Evolutionary conservation across 92 coral and sea anemone genomes (phyloP), one percentile per base, ranked within the genome.

Genomic region (Diadumene lineata): DNA sequence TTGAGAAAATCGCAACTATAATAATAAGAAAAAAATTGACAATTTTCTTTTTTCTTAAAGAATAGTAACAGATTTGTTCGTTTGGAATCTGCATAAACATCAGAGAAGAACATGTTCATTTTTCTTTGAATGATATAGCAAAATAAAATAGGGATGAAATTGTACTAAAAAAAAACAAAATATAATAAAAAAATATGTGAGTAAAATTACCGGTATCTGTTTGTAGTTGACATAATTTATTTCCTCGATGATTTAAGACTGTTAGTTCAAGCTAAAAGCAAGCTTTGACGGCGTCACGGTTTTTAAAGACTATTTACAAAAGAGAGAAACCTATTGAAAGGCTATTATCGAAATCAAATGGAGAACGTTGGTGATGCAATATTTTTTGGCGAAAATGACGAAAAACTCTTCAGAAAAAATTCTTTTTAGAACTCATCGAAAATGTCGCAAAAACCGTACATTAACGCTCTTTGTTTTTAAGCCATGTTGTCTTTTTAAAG

Each of bases 201-300:
- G 13, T 6, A 4, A 6, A 38, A 38, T 38, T 13, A 38, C 48
- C 9, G 4, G 26, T 58, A 16, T 60, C 6, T 62, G 68, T 62
- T 22, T 11, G 43, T 23, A 9, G 22, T 6, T 17, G 68, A 62
- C 68, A 62, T 62, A 1, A 7, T 13, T 28, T 58, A 58, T 62
- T 62, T 62, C 68, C 29, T 27, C 68, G 38, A 18, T 62, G 68
- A 62, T 62, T 28, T 62, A 19, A 6, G 31, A 28, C 68, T 62
- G 68, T 62, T 62, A 62, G 68, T 22, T 27, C 68, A 28, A 62
- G 68, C 38, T 62, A 62, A 62, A 62, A 62, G 68, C 68, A 62
- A 62, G 31, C 43, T 11, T 62, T 62, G 68, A 62, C 68, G 43
- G 43, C 27, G 68, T 62, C 68, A 62, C 13, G 31, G 68, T 13